Conservation (phyloP, 2,113 vertebrate species). For the Lycaon pictus region DNA sequence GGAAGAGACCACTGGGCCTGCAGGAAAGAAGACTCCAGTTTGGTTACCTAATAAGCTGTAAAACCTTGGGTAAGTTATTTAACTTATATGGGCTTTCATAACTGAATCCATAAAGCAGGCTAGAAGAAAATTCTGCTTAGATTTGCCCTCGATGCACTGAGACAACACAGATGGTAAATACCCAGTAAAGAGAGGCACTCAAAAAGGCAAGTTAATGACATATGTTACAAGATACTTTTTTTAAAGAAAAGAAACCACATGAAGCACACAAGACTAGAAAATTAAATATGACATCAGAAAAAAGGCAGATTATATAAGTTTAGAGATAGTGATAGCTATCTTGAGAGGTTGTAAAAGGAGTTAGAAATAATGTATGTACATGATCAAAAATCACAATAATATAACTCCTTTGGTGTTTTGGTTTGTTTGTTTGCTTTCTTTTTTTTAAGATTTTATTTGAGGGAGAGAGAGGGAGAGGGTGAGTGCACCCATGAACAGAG, state of each 20-base stretch:
- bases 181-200: neutral
- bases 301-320: neutral
- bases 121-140: neutral
- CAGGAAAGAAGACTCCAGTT: neutral
- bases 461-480: neutral
- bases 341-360: neutral
- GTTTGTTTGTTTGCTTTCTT: too few species aligned
- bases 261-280: neutral
- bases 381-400: neutral
- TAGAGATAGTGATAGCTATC: neutral
- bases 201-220: neutral
- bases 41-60: neutral
- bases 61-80: neutral
- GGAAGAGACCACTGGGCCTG: neutral
- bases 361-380: neutral
- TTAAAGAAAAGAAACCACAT: neutral
- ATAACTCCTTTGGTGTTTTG: neutral
- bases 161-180: neutral
- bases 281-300: neutral
- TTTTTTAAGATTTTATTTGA: neutral
- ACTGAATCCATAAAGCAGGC: neutral
- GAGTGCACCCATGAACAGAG: neutral
- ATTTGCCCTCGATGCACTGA: neutral
- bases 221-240: neutral
- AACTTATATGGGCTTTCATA: neutral